Evolutionary conservation across 2,113 vertebrate species (phyloP).

Genomic region (Syngnathus typhle): DNA sequence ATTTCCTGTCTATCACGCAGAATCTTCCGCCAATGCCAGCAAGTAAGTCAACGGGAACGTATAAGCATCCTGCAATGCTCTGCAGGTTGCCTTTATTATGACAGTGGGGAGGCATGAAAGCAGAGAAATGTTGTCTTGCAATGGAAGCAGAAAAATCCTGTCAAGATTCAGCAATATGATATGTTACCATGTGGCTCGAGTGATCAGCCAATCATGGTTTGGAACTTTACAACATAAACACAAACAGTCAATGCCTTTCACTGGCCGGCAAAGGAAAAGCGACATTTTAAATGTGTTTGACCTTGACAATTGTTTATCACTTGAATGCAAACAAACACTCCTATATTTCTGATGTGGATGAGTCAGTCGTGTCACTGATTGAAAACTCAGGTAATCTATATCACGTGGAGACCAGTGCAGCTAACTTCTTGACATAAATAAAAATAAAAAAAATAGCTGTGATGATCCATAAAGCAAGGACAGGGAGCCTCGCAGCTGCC

Average conservation of each 20-base stretch:
- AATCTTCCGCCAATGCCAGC: conserved; percentile 29
- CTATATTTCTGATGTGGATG: conserved; percentile 37
- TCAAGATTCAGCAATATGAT: conserved; percentile 35
- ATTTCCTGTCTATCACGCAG: conserved; percentile 49
- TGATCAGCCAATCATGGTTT: conserved; percentile 22
- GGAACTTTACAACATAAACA: conserved; percentile 13
- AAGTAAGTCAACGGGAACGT: conserved; percentile 23
- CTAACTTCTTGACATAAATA: conserved; percentile 36
- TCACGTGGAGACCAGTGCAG: conserved; percentile 50
- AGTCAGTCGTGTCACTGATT: conserved; percentile 60
- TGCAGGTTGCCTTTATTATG: conserved; percentile 43
- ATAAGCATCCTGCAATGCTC: conserved; percentile 30
- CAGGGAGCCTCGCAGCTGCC: conserved; percentile 13
- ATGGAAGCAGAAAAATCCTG: conserved; percentile 15
- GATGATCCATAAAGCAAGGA: conserved; percentile 42
- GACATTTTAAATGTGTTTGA: conserved; percentile 18
- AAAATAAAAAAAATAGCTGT: conserved; percentile 31
- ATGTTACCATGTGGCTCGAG: conserved; percentile 25
- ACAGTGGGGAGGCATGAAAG: conserved; percentile 33
- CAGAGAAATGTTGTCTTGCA: conserved; percentile 6
- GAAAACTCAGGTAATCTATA: conserved; percentile 52
- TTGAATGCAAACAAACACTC: conserved; percentile 34
- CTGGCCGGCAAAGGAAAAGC: conserved; percentile 18
- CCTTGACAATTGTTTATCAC: conserved; percentile 48
- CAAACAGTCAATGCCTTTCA: conserved; percentile 6